Evolutionary conservation across 2,888 invertebrate genomes (phyloP), one percentile per base, ranked within the genome.

Genomic region (Diadegma fenestrale): DNA sequence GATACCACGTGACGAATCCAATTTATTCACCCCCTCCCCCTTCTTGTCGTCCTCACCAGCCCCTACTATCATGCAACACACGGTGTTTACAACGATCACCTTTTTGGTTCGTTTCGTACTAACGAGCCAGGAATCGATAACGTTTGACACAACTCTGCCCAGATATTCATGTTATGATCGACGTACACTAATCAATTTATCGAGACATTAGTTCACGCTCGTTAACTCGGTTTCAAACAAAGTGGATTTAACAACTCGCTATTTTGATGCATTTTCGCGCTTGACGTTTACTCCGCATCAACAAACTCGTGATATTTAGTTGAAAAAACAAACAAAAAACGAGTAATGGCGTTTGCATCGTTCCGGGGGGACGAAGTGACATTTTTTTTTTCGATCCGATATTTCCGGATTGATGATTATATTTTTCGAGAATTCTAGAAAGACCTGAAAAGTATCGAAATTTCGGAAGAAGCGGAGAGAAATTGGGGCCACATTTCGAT

Each of bases 61-160:
- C 58, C 14, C 26, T 4, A 14, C 4, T 6, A 26, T 22, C 26
- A 26, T 54, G 54, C 58, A 26, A 26, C 26, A 2, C 22, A 6
- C 58, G 2, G 14, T 58, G 5, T 22, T 58, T 26, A 58, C 58
- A 26, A 58, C 10, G 6, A 58, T 58, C 58, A 14, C 4, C 26
- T 58, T 58, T 58, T 58, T 26, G 26, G 14, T 2, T 26, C 26
- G 26, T 14, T 58, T 1, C 26, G 22, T 54, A 54, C 54, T 22
- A 54, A 58, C 58, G 58, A 58, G 26, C 26, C 58, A 58, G 58
- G n/a, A 26, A 58, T 58, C 58, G 12, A 58, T 58, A 26, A 26
- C 26, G 58, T 58, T 58, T 58, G 58, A 26, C 58, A 6, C 14
- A 14, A 58, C 14, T 58, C 26, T 6, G 58, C 14, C n/a, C 10